phyloP scores from a whole-genome alignment of 2,113 vertebrate genomes.

The Mus pahari region DNA sequence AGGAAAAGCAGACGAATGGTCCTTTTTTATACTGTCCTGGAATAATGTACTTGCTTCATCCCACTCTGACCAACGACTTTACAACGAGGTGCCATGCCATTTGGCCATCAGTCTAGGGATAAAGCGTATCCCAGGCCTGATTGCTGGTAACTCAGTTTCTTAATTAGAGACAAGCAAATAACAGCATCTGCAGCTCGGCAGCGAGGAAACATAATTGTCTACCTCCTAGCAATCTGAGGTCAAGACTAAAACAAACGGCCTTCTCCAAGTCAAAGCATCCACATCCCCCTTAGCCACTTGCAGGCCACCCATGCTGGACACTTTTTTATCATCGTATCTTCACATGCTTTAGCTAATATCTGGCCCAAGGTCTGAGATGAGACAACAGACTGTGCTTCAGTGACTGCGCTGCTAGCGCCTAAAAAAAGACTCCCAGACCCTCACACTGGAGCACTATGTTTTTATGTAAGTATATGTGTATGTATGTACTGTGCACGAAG shows the following conservation, averaged over 20 bases:
- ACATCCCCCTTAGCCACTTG: not conserved
- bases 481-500: too few species aligned
- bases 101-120: not conserved
- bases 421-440: not conserved
- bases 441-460: not conserved
- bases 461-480: not conserved
- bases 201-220: not conserved
- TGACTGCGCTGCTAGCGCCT: not conserved
- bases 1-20: not conserved
- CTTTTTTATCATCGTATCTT: not conserved
- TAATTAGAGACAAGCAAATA: constrained; percentile 32
- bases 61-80: not conserved
- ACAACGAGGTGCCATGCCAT: not conserved
- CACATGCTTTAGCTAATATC: not conserved
- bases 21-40: not conserved
- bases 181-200: not conserved
- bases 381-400: not conserved
- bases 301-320: not conserved
- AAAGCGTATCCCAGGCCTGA: not conserved
- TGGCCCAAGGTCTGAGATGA: not conserved
- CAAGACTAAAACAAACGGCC: constrained; percentile 6
- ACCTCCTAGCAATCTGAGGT: constrained; percentile 29
- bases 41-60: not conserved
- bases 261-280: not conserved
- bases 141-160: not conserved